Base-by-base conservation (phyloP, 2,797 vertebrate species). In the Sebastiscus albofasciatus region DNA sequence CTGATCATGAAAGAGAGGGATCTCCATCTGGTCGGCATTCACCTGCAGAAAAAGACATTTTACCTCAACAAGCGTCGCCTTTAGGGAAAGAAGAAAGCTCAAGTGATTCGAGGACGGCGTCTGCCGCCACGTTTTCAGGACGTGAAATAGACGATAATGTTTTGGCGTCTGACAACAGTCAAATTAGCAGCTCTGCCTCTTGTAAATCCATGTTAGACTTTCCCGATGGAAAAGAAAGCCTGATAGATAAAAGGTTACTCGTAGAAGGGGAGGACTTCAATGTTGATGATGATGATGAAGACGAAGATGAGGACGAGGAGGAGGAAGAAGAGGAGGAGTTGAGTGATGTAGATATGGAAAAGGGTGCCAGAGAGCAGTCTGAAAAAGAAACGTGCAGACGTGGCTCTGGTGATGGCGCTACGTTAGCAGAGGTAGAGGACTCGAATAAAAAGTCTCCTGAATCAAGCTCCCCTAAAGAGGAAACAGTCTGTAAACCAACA, bases 281-380 rank as follows among this genome's bases (percentile, higher is more conserved):
- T 75, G 92, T 94, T 64, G 92, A 91, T 31, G 91, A 91, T 31
- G 91, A 91, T 26, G 91, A 92, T 27, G 94, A 95, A 13, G 94
- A 94, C 0, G 94, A 94, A 0, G 93, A 94, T 1, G 94, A 94
- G 0, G 93, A 95, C 0, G 94, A 93, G 0, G 93, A 93, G 0
- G 95, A 94, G 18, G 91, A 94, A 60, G 93, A 94, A 36, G 91
- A 96, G 49, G 97, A 97, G 27, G 96, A 95, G 39, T 89, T 78
- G 8, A 98, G 97, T 82, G 98, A 99, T 90, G 95, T 97, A 0
- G 98, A 99, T 89, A 75, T 98, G 84, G 98, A 99, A 88, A 99
- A 99, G 83, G 98, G 98, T 2, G 97, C 98, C 62, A 97, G 95
- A 85, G 98, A 99, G 86, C 95, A 95, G 77, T 97, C 98, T 24